These are phyloP conservation scores for Apoda limacodes DNA, from an alignment of 2,888 invertebrate genomes.

Conservation along the genomic window DNA sequence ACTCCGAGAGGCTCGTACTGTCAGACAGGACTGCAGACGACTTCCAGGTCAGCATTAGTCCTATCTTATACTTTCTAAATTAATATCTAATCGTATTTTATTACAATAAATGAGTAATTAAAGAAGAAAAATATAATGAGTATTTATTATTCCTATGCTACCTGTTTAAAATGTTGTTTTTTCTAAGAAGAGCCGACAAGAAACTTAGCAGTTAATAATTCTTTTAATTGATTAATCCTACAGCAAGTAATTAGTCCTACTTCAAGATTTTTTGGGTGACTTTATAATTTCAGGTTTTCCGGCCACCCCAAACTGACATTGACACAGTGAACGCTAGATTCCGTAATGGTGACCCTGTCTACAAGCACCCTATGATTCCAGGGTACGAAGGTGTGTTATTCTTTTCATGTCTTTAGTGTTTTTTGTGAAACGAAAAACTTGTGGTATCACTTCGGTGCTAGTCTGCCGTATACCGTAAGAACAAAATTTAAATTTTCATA, in stretches of 20 bases:
- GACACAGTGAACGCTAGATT: conserved; percentile 74
- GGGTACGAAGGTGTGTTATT: conserved; percentile 78
- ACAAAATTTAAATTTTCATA: too few relatives aligned
- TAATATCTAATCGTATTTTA: too few relatives aligned
- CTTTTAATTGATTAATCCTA: background rate
- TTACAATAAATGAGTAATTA: too few relatives aligned
- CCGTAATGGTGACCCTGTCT: conserved; percentile 75
- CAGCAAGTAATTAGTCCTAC: background rate
- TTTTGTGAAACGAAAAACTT: too few relatives aligned
- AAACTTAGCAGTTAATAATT: background rate
- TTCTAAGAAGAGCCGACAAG: too few relatives aligned
- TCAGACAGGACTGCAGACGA: conserved; percentile 74
- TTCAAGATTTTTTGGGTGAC: conserved; percentile 14
- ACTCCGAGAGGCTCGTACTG: conserved; percentile 77
- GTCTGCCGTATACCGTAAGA: too few relatives aligned
- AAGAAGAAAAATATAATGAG: too few relatives aligned
- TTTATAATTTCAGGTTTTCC: conserved; percentile 67
- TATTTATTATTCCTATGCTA: background rate
- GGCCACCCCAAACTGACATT: conserved; percentile 75
- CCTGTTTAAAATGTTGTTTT: too few relatives aligned
- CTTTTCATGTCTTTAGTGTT: too few relatives aligned
- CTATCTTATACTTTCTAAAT: too few relatives aligned
- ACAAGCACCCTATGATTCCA: conserved; percentile 79
- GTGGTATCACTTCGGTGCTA: too few relatives aligned
- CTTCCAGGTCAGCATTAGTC: too few relatives aligned